Evolutionary conservation across 1,140 invertebrate species (phyloP), one percentile per base, ranked within the genome.

Genomic region (Tetraneura akinire): DNA sequence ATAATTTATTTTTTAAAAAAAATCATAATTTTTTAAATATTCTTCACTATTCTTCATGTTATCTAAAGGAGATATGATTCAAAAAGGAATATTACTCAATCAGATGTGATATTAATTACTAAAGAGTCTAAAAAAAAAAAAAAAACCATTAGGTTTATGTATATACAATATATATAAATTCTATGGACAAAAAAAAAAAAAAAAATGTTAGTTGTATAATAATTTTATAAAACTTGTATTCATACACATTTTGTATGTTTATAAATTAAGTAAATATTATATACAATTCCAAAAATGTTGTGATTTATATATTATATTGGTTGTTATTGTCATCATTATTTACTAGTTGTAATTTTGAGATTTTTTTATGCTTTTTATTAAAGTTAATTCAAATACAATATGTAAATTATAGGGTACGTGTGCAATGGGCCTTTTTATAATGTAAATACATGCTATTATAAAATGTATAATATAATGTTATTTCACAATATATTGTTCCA

Each of bases 61-160:
- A n/a, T 29, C 13, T 26, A 16, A 26, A 70, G 13, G 18, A 47
- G 21, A 18, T 11, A 62, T 62, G 26, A 32, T 29, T 62, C 18
- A 51, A 29, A 51, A 29, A 16, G 29, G 49, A 71, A 51, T 0
- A 62, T 45, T 26, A 78, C 55, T 78, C 42, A 78, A 78, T 78
- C 32, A 9, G 55, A 60, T 78, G 74, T 78, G 74, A 78, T 78
- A 78, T 60, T 78, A 78, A 62, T 45, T 62, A 45, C 16, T 62
- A 62, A 60, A 74, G n/a, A n/a, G n/a, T n/a, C n/a, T 13, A 66
- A 16, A 37, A 4, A 66, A 37, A 4, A 66, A 18, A 16, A 13
- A 47, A 13, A 47, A 13, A 47, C n/a, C n/a, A n/a, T 47, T 13
- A 13, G 11, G 21, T n/a, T n/a, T n/a, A n/a, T n/a, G n/a, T n/a